These are phyloP conservation scores for sheep (Ovis aries) DNA, from an alignment of 2,113 vertebrate genomes.

Conservation along the genomic window DNA sequence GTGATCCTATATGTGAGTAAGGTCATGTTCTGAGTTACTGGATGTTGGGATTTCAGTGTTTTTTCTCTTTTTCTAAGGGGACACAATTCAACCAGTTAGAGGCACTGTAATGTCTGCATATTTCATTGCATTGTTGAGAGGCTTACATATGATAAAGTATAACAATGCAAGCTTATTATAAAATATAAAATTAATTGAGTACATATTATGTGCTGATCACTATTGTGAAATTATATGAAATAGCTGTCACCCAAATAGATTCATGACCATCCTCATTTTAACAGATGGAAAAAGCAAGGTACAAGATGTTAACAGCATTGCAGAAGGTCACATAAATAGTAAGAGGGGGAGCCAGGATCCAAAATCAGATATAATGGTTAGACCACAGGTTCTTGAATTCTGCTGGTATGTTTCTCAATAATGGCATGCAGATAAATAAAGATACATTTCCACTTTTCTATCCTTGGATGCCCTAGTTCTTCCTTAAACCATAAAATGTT, in stretches of 20 bases:
- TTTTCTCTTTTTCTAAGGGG: not conserved
- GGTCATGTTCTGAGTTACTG: not conserved
- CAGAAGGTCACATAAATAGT: not conserved
- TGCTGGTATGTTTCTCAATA: not conserved
- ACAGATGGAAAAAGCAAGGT: not conserved
- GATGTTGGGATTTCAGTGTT: not conserved
- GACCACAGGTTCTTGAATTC: not conserved
- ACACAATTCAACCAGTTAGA: not conserved
- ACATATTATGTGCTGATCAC: not conserved
- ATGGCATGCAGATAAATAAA: not conserved
- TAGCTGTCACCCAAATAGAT: not conserved
- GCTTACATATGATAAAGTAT: not conserved
- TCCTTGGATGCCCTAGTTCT: not conserved
- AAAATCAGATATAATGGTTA: not conserved
- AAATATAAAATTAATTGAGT: not conserved
- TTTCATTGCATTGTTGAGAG: not conserved
- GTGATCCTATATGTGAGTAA: not conserved
- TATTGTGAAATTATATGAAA: not conserved
- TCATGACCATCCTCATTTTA: not conserved
- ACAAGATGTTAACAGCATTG: not conserved
- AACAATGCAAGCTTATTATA: not conserved
- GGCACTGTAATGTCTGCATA: not conserved
- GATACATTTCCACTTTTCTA: not conserved
- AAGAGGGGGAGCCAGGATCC: not conserved
- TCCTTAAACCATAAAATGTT: constrained; percentile 26